These are phyloP conservation scores for Drosophila meridionalis DNA, from an alignment of 2,888 invertebrate species.

Conservation along the genomic window DNA sequence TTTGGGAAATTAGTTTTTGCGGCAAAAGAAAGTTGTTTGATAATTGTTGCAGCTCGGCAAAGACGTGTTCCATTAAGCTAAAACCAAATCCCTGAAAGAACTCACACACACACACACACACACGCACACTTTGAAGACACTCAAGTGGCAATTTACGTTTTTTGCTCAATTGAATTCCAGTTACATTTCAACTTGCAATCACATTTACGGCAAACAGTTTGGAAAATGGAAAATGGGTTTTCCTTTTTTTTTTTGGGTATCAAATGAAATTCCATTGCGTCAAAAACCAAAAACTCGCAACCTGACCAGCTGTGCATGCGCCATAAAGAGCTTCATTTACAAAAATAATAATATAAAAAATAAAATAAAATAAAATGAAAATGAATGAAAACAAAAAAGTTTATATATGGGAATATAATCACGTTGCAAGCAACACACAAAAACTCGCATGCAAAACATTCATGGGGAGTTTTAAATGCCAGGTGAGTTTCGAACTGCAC, in stretches of 20 bases:
- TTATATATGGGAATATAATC: constrained; percentile 4
- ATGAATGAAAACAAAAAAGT: background rate
- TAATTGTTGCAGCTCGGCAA: constrained; percentile 42
- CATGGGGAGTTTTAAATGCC: background rate
- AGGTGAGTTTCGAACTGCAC: background rate
- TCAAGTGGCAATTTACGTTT: constrained; percentile 45
- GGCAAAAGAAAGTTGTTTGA: constrained; percentile 23
- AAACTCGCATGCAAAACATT: background rate
- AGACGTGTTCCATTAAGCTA: constrained; percentile 3
- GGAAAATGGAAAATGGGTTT: constrained; percentile 22
- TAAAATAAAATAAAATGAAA: background rate
- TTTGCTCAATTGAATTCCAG: constrained; percentile 45
- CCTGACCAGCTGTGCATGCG: constrained; percentile 31
- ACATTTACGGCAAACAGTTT: constrained; percentile 16
- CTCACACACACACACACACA: background rate
- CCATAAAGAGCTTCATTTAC: constrained; percentile 26
- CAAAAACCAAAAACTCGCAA: constrained; percentile 7
- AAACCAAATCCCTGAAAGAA: constrained; percentile 11
- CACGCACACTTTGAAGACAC: constrained; percentile 18
- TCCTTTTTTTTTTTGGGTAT: constrained; percentile 13
- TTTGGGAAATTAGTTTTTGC: constrained; percentile 39
- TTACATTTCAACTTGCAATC: constrained; percentile 24
- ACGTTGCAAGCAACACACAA: constrained; percentile 5
- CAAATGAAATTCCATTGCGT: constrained; percentile 12
- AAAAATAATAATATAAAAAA: constrained; percentile 1